Base-by-base conservation (phyloP, 2,888 invertebrate species). In the Ypsolopha scabrella region DNA sequence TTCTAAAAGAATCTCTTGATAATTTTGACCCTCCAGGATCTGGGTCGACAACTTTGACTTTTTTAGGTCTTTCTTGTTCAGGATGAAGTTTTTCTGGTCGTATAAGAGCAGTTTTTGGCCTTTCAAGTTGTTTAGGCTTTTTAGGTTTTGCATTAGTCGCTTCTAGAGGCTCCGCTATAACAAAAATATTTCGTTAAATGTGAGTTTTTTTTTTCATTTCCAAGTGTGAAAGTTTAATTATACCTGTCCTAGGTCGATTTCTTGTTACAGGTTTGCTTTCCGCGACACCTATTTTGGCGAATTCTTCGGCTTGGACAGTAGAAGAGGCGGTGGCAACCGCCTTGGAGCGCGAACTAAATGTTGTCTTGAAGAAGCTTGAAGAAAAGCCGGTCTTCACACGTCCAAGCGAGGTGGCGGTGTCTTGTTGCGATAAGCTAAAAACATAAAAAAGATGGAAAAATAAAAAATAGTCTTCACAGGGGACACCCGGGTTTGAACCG, bases 401-500 rank as follows among this genome's bases (percentile, higher is more conserved):
- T 33, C 37, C 33, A 14, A 46, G 46, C 33, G n/a, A n/a, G 8
- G 41, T 1, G 13, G 11, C 6, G 9, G 39, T 39, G 1, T 11
- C 11, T 43, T 34, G 9, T 10, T 48, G 39, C 4, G 46, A 34
- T 46, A 33, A 24, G 8, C 46, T 46, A 33, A 7, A 33, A 11
- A 7, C 58, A 46, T 53, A 56, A 51, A 48, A 51, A 57, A 53
- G 52, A 53, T 24, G 4, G 57, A 55, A 54, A 53, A 55, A 52
- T 50, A 37, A 46, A 47, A 53, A 58, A 57, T 38, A 10, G 39
- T 24, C 1, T 1, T 9, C 1, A n/a, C 39, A 85, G 83, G 81
- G 80, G 81, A 81, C 80, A 82, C 81, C 83, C 83, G 83, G 82
- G 81, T 82, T 85, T 82, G 83, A 83, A 85, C 82, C 85, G 82